These are phyloP conservation scores for Microctonus brassicae DNA, from an alignment of 2,888 invertebrate species.

Conservation along the genomic window DNA sequence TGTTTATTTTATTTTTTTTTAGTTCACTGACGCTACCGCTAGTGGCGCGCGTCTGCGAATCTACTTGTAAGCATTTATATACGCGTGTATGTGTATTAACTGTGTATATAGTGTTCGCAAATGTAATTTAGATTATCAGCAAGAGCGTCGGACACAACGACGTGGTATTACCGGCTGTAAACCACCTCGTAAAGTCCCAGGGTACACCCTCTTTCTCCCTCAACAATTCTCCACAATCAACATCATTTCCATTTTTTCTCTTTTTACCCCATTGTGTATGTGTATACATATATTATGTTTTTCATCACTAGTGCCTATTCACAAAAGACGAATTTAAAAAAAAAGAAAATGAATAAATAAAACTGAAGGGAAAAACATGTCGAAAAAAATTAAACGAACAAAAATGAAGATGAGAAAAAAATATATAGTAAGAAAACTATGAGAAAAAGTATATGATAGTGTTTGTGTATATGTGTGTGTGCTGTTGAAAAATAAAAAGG, in stretches of 20 bases:
- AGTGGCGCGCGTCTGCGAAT: not conserved
- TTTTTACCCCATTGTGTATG: not conserved
- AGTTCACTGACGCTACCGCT: not conserved
- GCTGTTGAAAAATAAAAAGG: conserved; percentile 5
- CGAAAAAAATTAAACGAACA: not conserved
- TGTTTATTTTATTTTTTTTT: not conserved
- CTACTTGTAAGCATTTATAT: conserved; percentile 6
- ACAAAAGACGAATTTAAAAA: not conserved
- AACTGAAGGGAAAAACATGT: not conserved
- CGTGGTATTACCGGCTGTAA: conserved; percentile 40
- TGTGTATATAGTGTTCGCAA: conserved; percentile 26
- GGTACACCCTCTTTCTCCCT: not conserved
- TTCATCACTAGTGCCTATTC: too few relatives aligned
- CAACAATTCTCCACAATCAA: conserved; percentile 2
- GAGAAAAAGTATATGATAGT: not conserved
- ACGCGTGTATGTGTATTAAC: not conserved
- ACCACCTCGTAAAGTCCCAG: conserved; percentile 35
- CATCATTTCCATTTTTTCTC: not conserved
- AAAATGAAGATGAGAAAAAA: not conserved
- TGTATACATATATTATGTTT: not conserved
- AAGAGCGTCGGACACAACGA: conserved; percentile 37
- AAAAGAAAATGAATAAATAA: not conserved
- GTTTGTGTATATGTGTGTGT: not conserved
- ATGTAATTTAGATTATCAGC: conserved; percentile 51
- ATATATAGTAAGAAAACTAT: not conserved